phyloP scores from a whole-genome alignment of 2,797 vertebrate species.

The Protosalanx chinensis region DNA sequence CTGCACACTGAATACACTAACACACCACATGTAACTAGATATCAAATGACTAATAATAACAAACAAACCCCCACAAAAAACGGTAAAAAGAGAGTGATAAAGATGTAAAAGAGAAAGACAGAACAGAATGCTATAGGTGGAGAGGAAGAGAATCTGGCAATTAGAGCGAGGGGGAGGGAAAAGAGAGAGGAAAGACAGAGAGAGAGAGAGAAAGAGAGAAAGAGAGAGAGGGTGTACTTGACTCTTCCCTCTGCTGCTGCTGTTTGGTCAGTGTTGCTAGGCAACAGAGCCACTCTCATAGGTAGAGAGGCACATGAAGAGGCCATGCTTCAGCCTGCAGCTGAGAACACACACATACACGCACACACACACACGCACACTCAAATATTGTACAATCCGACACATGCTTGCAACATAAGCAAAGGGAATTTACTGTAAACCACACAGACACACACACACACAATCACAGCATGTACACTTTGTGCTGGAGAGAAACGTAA shows the following conservation, averaged over 20 bases:
- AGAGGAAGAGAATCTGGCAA: not conserved
- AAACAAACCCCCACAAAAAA: not conserved
- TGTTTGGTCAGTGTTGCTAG: constrained; percentile 77
- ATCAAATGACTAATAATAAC: constrained; percentile 29
- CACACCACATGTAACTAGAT: constrained; percentile 17
- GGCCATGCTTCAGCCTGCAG: constrained; percentile 72
- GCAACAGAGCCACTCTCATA: constrained; percentile 74
- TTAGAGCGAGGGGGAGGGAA: not conserved
- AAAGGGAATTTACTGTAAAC: not conserved
- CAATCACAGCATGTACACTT: not conserved
- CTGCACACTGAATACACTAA: constrained; percentile 25
- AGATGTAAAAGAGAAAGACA: constrained; percentile 6
- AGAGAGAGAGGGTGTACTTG: constrained; percentile 65
- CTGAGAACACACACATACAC: constrained; percentile 46
- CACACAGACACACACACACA: constrained; percentile 9
- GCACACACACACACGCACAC: constrained; percentile 23
- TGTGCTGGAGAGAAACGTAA: too few species aligned
- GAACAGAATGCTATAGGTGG: not conserved
- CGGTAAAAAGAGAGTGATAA: not conserved
- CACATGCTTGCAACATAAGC: constrained; percentile 50
- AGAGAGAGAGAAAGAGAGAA: constrained; percentile 32
- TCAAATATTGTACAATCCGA: constrained; percentile 8
- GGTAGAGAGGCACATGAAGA: constrained; percentile 74
- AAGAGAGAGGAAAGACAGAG: constrained; percentile 20
- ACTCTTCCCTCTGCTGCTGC: constrained; percentile 71